Percentiles rank a stretch among this genome's conserved stretches.
Evolutionary conservation across 2,113 vertebrate species (phyloP).

Genomic region (Falco punctatus): DNA sequence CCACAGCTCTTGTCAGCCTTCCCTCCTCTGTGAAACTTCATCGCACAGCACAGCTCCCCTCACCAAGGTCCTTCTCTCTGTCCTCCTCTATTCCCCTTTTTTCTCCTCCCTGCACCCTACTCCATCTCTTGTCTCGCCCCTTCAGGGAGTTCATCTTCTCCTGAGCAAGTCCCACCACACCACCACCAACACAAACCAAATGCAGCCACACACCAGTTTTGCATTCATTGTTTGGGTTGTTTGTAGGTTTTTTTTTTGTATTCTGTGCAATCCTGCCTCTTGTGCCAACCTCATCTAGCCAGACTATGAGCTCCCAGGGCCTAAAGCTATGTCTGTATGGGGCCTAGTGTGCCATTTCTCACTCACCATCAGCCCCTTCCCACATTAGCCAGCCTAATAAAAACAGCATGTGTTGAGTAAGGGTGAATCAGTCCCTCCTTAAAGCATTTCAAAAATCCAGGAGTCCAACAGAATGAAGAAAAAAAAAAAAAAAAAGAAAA

Average conservation of each 20-base stretch:
- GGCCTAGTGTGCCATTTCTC: neutral
- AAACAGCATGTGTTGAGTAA: neutral
- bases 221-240: neutral
- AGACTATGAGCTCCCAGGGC: rapidly evolving
- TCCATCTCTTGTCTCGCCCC: neutral
- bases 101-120: neutral
- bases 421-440: neutral
- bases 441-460: neutral
- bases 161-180: neutral
- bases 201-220: neutral
- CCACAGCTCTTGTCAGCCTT: neutral
- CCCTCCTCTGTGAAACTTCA: neutral
- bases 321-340: neutral
- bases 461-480: neutral
- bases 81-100: too few relatives aligned
- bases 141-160: neutral
- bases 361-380: neutral
- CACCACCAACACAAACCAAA: neutral
- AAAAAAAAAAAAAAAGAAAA: neutral
- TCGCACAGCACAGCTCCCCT: rapidly evolving
- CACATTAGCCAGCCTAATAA: neutral
- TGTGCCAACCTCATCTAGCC: neutral
- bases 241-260: neutral
- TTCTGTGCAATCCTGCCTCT: neutral
- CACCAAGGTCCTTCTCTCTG: neutral